phyloP scores from a whole-genome alignment of 2,888 invertebrate genomes.

The Plagodis pulveraria region DNA sequence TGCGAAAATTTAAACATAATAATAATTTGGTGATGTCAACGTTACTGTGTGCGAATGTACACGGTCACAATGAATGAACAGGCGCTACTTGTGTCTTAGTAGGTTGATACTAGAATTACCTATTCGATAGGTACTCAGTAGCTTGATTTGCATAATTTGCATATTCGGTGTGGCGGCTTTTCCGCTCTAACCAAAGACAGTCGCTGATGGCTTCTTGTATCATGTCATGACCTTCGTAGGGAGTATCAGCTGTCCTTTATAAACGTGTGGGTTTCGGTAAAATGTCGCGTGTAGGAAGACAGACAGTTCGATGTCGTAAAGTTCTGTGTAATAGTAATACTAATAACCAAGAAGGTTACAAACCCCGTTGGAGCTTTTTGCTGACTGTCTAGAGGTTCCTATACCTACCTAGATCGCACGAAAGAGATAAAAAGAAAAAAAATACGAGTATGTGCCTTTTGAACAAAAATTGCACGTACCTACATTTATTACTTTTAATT shows the following conservation, averaged over 20 bases:
- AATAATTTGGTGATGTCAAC: neutral
- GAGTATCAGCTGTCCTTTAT: conserved; percentile 51
- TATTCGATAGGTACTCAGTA: conserved; percentile 56
- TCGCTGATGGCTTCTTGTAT: conserved; percentile 62
- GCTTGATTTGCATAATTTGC: conserved; percentile 70
- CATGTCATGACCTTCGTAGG: conserved; percentile 64
- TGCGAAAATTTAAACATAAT: neutral
- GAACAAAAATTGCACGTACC: no score
- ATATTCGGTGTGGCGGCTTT: conserved; percentile 72
- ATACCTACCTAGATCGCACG: no score
- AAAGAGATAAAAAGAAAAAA: no score
- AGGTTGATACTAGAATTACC: conserved; percentile 33
- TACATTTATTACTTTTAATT: no score
- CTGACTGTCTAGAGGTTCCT: neutral
- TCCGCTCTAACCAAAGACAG: conserved; percentile 63
- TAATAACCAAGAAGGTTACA: no score
- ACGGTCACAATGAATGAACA: conserved; percentile 75
- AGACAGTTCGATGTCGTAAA: conserved; percentile 57
- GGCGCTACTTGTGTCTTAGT: conserved; percentile 57
- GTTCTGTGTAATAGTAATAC: conserved; percentile 31
- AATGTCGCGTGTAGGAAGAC: conserved; percentile 47
- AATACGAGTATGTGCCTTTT: no score
- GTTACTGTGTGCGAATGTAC: conserved; percentile 54
- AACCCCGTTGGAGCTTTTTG: neutral
- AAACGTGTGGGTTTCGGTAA: conserved; percentile 60